phyloP scores from a whole-genome alignment of 2,113 vertebrate genomes.

The Brachypodius melanocephalos region DNA sequence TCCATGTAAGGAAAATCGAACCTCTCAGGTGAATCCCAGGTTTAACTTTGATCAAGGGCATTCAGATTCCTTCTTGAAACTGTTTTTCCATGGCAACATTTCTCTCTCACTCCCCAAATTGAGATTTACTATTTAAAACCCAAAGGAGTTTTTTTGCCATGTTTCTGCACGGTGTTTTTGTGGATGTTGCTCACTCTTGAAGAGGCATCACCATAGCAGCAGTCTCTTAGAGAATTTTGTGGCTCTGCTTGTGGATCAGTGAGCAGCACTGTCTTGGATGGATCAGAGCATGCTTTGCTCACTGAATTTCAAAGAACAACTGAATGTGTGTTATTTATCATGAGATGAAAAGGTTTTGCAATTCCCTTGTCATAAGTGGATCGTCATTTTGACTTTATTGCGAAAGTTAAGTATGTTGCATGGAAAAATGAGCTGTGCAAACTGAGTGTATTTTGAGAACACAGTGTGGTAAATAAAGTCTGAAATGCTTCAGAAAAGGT shows the following conservation, averaged over 20 bases:
- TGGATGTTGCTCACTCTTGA: neutral
- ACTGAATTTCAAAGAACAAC: neutral
- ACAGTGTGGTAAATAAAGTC: neutral
- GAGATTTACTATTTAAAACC: neutral
- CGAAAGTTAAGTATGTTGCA: neutral
- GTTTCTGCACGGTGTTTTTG: neutral
- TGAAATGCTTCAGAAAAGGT: neutral
- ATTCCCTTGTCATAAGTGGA: neutral
- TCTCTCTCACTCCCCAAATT: neutral
- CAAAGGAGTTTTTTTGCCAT: neutral
- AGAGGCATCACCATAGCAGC: neutral
- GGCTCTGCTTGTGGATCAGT: neutral
- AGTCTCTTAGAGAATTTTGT: neutral
- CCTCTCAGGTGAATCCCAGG: fast-evolving
- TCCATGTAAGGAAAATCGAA: neutral
- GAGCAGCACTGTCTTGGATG: neutral
- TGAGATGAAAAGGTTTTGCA: neutral
- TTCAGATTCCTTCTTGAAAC: neutral
- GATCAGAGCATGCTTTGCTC: neutral
- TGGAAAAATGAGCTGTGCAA: neutral
- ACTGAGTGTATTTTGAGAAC: neutral
- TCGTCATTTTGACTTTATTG: neutral
- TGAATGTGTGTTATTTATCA: neutral
- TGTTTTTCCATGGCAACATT: neutral
- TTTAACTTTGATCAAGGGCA: neutral